Evolutionary conservation across 2,113 vertebrate genomes (phyloP), one percentile per base, ranked within the genome.

Genomic region (Ciconia maguari): DNA sequence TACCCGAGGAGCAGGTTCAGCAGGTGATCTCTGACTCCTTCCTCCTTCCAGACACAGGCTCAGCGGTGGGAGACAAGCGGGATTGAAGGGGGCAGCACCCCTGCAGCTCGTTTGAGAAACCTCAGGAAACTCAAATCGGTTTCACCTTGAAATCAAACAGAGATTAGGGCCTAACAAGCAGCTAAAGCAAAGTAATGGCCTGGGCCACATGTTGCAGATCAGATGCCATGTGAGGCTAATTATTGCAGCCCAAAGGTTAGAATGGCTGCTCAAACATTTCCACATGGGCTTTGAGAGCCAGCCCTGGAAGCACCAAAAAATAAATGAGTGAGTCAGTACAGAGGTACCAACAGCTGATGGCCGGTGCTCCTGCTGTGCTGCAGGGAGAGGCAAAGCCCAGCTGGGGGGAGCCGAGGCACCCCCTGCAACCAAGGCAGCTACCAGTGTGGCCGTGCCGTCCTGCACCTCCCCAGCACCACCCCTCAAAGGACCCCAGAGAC

Each of bases 101-200:
- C 93, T 92, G 83, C 30, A 30, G 93, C 89, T 80, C 64, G 2
- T 6, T 74, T 70, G 78, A 97, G 90, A 93, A 90, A 66, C 72
- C 96, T 91, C 93, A 87, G 95, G 96, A 97, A 97, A 94, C 62
- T 71, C 78, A 48, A n/a, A 79, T 16, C 3, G 72, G 54, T 85
- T 96, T 96, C 96, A 95, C 83, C 95, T 87, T 83, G 84, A 95
- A 97, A 97, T 95, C 81, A 91, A 94, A 81, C 84, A 70, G 96
- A 95, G 95, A 94, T 94, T 96, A 94, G 90, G 94, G 95, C 91
- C 86, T 91, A 96, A 95, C 77, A 93, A 95, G 94, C 79, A 83
- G 38, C 82, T 9, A 7, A 58, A 85, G 87, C 76, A 51, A 21
- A 78, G 60, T 66, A 80, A 46, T 94, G 60, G 57, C 75, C 75